Evolutionary conservation across 1,140 invertebrate genomes (phyloP).

Genomic region (Mycetomoellerius zeteki): DNA sequence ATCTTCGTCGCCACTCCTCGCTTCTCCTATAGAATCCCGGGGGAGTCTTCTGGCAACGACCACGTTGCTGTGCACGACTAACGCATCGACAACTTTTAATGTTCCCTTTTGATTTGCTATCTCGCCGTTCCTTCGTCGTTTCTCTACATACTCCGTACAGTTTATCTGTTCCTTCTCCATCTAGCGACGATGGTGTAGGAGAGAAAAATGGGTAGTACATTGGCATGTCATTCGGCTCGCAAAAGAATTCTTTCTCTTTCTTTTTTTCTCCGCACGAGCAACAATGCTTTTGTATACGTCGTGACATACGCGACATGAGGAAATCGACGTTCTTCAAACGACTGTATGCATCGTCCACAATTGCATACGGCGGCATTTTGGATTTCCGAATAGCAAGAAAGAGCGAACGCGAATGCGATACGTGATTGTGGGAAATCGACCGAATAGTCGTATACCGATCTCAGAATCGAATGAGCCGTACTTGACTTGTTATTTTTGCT

Average conservation of each 20-base stretch:
- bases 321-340: slow-evolving; percentile 48
- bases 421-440: slow-evolving; percentile 52
- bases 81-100: slow-evolving; percentile 81
- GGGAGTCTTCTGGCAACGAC: slow-evolving; percentile 79
- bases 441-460: slow-evolving; percentile 44
- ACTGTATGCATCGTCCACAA: slow-evolving; percentile 21
- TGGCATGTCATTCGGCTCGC: slow-evolving; percentile 24
- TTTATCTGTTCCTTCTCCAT: slow-evolving; percentile 50
- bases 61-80: slow-evolving; percentile 62
- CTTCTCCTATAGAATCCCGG: slow-evolving; percentile 66
- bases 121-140: slow-evolving; percentile 49
- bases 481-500: slow-evolving; percentile 67
- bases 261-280: neutral
- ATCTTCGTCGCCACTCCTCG: slow-evolving; percentile 33
- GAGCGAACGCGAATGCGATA: neutral
- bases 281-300: slow-evolving; percentile 49
- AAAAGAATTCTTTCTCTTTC: slow-evolving; percentile 6
- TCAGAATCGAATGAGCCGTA: slow-evolving; percentile 36
- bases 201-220: slow-evolving; percentile 50
- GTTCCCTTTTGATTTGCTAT: slow-evolving; percentile 77
- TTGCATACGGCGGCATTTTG: slow-evolving; percentile 14
- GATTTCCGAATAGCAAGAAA: slow-evolving; percentile 39
- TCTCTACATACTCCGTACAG: neutral
- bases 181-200: neutral
- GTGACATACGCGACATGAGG: slow-evolving; percentile 8